These are phyloP conservation scores for Onthophagus sagittarius DNA, from an alignment of 2,888 invertebrate species.

Conservation along the genomic window DNA sequence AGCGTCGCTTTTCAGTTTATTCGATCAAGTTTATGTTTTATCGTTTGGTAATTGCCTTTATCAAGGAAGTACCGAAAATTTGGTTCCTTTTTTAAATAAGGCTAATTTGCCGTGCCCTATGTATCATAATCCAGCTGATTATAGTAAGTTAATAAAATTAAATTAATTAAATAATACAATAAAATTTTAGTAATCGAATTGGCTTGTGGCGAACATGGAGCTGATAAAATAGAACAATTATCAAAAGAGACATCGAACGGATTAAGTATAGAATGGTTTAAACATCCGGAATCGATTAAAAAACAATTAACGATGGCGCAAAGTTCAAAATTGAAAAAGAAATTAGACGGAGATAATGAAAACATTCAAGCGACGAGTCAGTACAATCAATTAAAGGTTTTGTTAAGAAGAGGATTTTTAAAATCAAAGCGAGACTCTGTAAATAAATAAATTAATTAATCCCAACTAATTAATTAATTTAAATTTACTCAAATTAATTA, in stretches of 20 bases:
- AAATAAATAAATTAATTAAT: slow-evolving; percentile 31
- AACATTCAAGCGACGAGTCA: slow-evolving; percentile 65
- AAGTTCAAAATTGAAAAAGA: slow-evolving; percentile 33
- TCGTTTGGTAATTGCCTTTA: slow-evolving; percentile 85
- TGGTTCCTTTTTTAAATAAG: slow-evolving; percentile 74
- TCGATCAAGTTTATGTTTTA: slow-evolving; percentile 86
- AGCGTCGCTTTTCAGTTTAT: slow-evolving; percentile 83
- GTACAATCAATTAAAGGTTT: slow-evolving; percentile 66
- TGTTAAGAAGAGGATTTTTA: slow-evolving; percentile 67
- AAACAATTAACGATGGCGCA: slow-evolving; percentile 55
- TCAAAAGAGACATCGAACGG: slow-evolving; percentile 70
- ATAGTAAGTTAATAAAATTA: slow-evolving; percentile 58
- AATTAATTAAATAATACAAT: too few species aligned
- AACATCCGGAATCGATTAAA: slow-evolving; percentile 54
- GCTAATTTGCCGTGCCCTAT: slow-evolving; percentile 78
- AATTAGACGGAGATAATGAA: slow-evolving; percentile 25
- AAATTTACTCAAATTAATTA: slow-evolving; percentile 10
- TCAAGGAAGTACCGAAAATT: slow-evolving; percentile 67
- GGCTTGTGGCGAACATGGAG: slow-evolving; percentile 87
- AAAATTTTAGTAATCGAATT: slow-evolving; percentile 78
- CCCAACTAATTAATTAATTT: neutral
- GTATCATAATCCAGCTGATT: slow-evolving; percentile 96
- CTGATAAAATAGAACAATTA: slow-evolving; percentile 67
- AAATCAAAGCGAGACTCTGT: slow-evolving; percentile 72
- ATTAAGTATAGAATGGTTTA: slow-evolving; percentile 63